These are phyloP conservation scores for Pterostichus niger DNA, from an alignment of 2,888 invertebrate species.

Conservation along the genomic window DNA sequence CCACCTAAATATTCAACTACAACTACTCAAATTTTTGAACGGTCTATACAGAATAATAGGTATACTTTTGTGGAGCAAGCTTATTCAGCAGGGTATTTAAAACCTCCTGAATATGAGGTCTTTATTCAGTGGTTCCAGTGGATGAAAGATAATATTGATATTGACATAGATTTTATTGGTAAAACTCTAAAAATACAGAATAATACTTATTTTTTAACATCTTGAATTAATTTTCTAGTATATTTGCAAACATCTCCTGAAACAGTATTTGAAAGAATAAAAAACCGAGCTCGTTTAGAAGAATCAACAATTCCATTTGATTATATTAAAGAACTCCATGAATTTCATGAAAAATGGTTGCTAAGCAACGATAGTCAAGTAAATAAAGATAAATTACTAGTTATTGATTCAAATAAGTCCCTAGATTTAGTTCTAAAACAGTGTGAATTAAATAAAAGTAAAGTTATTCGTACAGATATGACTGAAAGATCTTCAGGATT, in stretches of 20 bases:
- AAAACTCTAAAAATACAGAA: constrained; percentile 52
- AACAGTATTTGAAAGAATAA: constrained; percentile 85
- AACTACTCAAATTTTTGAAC: constrained; percentile 92
- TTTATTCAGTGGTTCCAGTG: constrained; percentile 93
- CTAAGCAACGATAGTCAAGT: constrained; percentile 75
- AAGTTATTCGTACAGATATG: constrained; percentile 74
- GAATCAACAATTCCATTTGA: constrained; percentile 90
- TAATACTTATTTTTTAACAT: no score
- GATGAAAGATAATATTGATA: constrained; percentile 85
- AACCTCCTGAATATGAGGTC: constrained; percentile 88
- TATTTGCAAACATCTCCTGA: constrained; percentile 84
- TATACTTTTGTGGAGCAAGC: constrained; percentile 92
- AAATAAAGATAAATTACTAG: constrained; percentile 79
- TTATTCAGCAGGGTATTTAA: constrained; percentile 83
- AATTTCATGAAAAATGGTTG: constrained; percentile 87
- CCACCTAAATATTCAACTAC: constrained; percentile 78
- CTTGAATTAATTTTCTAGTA: constrained; percentile 75
- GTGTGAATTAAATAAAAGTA: constrained; percentile 82
- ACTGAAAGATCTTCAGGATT: background rate
- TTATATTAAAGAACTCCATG: constrained; percentile 89
- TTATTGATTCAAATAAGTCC: constrained; percentile 84
- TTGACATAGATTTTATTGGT: constrained; percentile 93
- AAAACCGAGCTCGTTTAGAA: constrained; percentile 87
- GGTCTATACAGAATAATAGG: constrained; percentile 92
- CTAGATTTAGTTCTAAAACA: constrained; percentile 83